phyloP scores from a whole-genome alignment of 2,888 invertebrate species.

The Ophion ellenae region DNA sequence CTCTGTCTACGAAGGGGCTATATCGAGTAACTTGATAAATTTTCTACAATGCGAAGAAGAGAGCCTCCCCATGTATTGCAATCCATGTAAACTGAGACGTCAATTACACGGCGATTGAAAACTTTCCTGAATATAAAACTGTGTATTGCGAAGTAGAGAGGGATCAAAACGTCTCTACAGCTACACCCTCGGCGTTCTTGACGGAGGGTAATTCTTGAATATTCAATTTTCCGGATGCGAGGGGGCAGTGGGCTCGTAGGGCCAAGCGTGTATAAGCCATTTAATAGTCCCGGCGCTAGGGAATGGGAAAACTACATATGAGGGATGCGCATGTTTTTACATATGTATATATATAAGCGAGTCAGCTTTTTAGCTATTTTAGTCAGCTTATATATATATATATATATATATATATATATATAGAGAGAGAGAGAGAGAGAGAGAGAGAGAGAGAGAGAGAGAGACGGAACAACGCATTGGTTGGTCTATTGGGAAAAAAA shows the following conservation, averaged over 20 bases:
- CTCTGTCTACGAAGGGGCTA: conserved; percentile 71
- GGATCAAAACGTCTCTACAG: conserved; percentile 15
- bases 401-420: too few relatives aligned
- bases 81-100: conserved; percentile 67
- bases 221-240: conserved; percentile 26
- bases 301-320: not conserved
- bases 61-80: conserved; percentile 75
- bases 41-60: conserved; percentile 72
- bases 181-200: conserved; percentile 9
- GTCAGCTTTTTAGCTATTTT: too few relatives aligned
- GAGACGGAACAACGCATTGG: not conserved
- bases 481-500: conserved; percentile 36
- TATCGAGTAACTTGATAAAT: conserved; percentile 71
- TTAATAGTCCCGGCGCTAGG: not conserved
- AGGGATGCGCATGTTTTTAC: conserved; percentile 28
- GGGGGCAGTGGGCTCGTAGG: not conserved
- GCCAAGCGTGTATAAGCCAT: conserved; percentile 14
- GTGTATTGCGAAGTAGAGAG: conserved; percentile 5
- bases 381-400: too few relatives aligned
- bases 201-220: conserved; percentile 35
- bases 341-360: too few relatives aligned
- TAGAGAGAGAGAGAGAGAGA: too few relatives aligned
- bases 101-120: conserved; percentile 54
- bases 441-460: too few relatives aligned
- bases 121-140: conserved; percentile 39